Evolutionary conservation across 2,888 invertebrate genomes (phyloP), one percentile per base, ranked within the genome.

Genomic region (Scelioninae gen. 1): DNA sequence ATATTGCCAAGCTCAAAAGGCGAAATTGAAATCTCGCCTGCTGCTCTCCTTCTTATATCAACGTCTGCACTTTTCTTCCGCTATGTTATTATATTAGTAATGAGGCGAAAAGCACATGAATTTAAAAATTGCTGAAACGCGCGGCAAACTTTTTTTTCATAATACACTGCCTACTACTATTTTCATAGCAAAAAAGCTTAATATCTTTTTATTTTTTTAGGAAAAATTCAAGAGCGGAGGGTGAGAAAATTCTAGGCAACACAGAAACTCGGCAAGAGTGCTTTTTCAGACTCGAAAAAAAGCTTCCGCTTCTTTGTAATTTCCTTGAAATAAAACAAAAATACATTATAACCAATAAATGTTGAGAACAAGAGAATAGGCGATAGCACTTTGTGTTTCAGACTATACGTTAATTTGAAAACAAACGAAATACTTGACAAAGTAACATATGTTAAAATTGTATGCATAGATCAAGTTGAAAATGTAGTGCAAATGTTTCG

Each of bases 211-310:
- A 58, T 56, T 82, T 82, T 71, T 82, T 82, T 47, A 76, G 45
- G 49, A 63, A 65, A 65, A 34, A 58, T 66, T 69, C 55, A 76
- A 55, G 62, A 66, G 16, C 13, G 74, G 11, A 23, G 62, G 51
- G 79, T 66, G 71, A 66, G 71, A 51, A 68, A 79, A 79, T n/a
- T n/a, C 71, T 62, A 62, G 66, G 51, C 53, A 60, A 58, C 34
- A 32, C 79, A 71, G 79, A 83, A 79, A 34, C 78, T 69, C 66
- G 51, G 29, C 55, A 66, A 77, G 79, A 83, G 79, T 62, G 75
- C 78, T 68, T 75, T 75, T 79, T 49, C 53, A 69, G 71, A 78
- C 49, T 65, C 10, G 40, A 75, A 75, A 82, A 74, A 72, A 77
- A 47, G 72, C 80, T 40, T 80, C 74, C 63, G 74, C 34, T 75